These are phyloP conservation scores for Actinernus sp. DNA, from an alignment of 92 coral and sea anemone genomes.

Conservation along the genomic window DNA sequence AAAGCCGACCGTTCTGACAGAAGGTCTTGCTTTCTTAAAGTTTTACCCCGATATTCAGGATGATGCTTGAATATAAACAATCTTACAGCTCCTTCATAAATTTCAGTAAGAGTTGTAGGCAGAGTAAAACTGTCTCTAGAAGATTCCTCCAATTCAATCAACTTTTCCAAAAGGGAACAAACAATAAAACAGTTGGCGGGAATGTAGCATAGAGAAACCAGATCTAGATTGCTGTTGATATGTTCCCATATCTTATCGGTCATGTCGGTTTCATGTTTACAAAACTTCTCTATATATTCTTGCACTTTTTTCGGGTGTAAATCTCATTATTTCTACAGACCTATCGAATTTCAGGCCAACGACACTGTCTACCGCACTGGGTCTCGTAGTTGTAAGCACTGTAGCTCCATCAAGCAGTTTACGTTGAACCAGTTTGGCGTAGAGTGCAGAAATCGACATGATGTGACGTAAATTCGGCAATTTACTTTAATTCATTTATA, in stretches of 20 bases:
- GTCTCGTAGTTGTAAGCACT: conserved; percentile 55
- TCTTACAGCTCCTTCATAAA: conserved; percentile 30
- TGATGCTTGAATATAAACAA: conserved; percentile 38
- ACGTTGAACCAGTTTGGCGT: conserved; percentile 28
- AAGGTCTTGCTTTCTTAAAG: conserved; percentile 1
- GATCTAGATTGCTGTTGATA: conserved; percentile 3
- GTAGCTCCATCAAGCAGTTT: conserved; percentile 49
- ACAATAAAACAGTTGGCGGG: conserved; percentile 39
- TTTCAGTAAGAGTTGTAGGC: conserved; percentile 29
- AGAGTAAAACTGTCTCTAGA: conserved; percentile 1
- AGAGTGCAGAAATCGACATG: conserved; percentile 42
- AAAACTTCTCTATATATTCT: conserved; percentile 27
- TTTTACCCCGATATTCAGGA: conserved; percentile 9
- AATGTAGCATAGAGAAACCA: conserved; percentile 22
- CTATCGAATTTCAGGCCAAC: conserved; percentile 14
- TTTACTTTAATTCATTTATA: too few relatives aligned
- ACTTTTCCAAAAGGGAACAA: conserved; percentile 1
- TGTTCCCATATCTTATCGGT: conserved; percentile 1
- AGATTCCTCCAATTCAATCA: not conserved
- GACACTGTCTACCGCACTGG: conserved; percentile 34
- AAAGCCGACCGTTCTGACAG: not conserved
- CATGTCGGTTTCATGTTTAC: not conserved
- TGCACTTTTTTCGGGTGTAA: conserved; percentile 46
- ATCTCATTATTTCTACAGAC: conserved; percentile 60
- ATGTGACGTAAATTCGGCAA: too few relatives aligned